These are phyloP conservation scores for Drosophila funebris DNA, from an alignment of 1,140 invertebrate species.

Conservation along the genomic window DNA sequence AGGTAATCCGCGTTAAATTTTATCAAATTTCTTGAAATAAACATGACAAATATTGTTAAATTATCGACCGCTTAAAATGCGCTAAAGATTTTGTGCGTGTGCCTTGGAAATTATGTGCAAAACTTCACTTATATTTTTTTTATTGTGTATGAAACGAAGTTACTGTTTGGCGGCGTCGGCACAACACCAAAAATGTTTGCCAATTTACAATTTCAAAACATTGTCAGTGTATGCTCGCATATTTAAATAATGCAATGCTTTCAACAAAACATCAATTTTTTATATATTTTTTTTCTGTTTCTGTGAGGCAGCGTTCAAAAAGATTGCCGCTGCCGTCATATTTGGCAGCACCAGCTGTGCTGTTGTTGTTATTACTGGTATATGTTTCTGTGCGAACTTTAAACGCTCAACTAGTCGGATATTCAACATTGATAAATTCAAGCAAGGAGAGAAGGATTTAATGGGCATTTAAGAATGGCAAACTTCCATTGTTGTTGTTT, in stretches of 20 bases:
- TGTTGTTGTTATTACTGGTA: conserved; percentile 26
- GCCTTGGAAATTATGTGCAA: conserved; percentile 53
- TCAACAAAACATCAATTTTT: conserved; percentile 8
- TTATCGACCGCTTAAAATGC: conserved; percentile 5
- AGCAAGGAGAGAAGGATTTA: neutral
- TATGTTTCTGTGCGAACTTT: conserved; percentile 1
- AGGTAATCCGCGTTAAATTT: conserved; percentile 75
- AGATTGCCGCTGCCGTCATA: conserved; percentile 7
- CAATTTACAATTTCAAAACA: conserved; percentile 9
- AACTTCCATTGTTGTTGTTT: conserved; percentile 45
- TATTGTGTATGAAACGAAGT: conserved; percentile 55
- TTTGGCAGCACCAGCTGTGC: conserved; percentile 18
- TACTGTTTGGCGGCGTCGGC: conserved; percentile 25
- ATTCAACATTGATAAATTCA: neutral
- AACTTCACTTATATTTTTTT: conserved; percentile 51
- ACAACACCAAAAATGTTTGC: neutral
- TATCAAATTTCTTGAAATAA: conserved; percentile 39
- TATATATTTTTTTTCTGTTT: conserved; percentile 34
- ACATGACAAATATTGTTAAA: conserved; percentile 23
- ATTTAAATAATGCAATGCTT: conserved; percentile 18
- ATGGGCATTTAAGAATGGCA: neutral
- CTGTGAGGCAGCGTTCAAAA: conserved; percentile 24
- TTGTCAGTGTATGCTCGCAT: conserved; percentile 10
- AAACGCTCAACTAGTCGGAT: neutral
- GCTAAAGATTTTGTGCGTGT: conserved; percentile 49